Evolutionary conservation across 2,113 vertebrate genomes (phyloP), one percentile per base, ranked within the genome.

Genomic region (Hemicordylus capensis): DNA sequence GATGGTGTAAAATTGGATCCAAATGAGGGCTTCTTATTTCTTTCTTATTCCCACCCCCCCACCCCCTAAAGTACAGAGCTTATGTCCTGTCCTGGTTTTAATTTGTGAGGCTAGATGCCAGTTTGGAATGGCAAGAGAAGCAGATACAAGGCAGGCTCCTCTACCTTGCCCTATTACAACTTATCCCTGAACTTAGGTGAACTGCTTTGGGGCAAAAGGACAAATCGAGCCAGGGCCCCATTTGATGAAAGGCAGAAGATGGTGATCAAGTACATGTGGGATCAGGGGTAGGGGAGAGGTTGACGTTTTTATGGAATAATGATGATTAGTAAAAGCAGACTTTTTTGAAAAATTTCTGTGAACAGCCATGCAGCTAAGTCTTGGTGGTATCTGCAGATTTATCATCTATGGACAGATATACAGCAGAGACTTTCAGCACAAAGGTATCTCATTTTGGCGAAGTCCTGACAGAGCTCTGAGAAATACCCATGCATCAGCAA

Each of bases 271-370:
- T 94, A 81, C 91, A 93, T 90, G 91, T 89, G 88, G 89, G 78
- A 85, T 73, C 84, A 46, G 37, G 90, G 74, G 61, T 93, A 81
- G 88, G 89, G 78, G 48, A 93, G 22, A 85, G 69, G 75, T 85
- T 96, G 95, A 94, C 88, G 82, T 93, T 93, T 96, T 95, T 95
- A 95, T 92, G 85, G 83, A 95, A 94, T 91, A 95, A 94, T 92
- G 80, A 91, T 94, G 89, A 93, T 93, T 95, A 94, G 78, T 90
- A 95, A 93, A 94, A 93, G 59, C 17, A 20, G 66, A 76, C 44
- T 46, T 87, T 64, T 87, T 89, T 86, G 81, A 81, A 72, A 85
- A 74, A 54, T 83, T 64, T 91, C 84, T 91, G 7, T 87, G 72
- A 89, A 85, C 31, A 91, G 83, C 61, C 85, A 84, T 90, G 84